Evolutionary conservation across 1,140 invertebrate genomes (phyloP), one percentile per base, ranked within the genome.

Genomic region (Tetramorium alpestre): DNA sequence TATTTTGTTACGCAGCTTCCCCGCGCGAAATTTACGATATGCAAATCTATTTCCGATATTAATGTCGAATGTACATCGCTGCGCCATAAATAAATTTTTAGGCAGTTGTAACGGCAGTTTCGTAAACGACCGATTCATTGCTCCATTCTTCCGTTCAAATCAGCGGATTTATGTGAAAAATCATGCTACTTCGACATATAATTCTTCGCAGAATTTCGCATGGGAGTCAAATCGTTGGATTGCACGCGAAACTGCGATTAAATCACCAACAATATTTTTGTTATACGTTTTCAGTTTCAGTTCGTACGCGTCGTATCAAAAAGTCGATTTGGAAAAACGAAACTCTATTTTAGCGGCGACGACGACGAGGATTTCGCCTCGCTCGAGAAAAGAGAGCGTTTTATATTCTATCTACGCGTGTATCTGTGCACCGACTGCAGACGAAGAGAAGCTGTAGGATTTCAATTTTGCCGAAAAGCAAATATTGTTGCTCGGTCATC

Each of bases 391-490:
- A 44, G 28, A 44, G 28, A 25, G n/a, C 64, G 41, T 75, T 84
- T 84, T 84, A 75, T 84, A 84, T 84, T 84, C 69, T 10, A 49
- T n/a, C 80, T 75, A 84, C 28, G 69, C 41, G 41, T 62, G 28
- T 84, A 47, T 75, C 41, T 49, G 41, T 47, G 47, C 28, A 22
- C 38, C 16, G 62, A 58, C 51, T 72, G 69, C 62, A n/a, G 16
- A 16, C 80, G 22, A 70, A 10, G 65, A 41, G 64, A 81, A 41
- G 51, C 38, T 60, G 69, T 47, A 84, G 80, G 80, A 75, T 84
- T 84, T 75, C 80, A 84, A 84, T 84, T 84, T 84, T 73, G 80
- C 72, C 80, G 69, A 58, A 84, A 75, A 84, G 80, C 69, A 84
- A 84, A 84, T 84, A 84, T 84, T 84, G 80, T 84, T 81, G 78